Evolutionary conservation across 2,797 vertebrate species (phyloP).

Genomic region (Holocentrus rufus): DNA sequence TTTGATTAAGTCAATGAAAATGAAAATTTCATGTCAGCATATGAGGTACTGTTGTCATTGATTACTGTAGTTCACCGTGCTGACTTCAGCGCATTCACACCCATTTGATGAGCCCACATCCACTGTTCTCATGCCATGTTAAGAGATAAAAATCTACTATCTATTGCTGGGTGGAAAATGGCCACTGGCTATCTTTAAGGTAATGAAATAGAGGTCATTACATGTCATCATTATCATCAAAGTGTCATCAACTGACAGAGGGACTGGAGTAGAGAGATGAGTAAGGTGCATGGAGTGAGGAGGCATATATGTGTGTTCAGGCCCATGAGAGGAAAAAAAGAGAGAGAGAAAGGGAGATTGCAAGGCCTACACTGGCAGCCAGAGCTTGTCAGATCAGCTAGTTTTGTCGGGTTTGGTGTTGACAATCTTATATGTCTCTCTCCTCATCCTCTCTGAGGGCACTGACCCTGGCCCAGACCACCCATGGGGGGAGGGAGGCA

Average conservation of each 20-base stretch:
- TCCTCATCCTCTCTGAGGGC: no score
- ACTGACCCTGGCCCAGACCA: no score
- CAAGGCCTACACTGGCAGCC: background rate
- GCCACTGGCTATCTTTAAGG: conserved; percentile 38
- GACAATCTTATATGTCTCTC: no score
- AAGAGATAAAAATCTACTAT: conserved; percentile 41
- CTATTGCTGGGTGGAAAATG: conserved; percentile 34
- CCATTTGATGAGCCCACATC: conserved; percentile 5
- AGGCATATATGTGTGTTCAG: background rate
- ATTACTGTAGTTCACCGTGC: background rate
- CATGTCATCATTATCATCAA: conserved; percentile 62
- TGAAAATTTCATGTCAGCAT: no score
- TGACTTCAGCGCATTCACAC: background rate
- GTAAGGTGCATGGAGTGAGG: background rate
- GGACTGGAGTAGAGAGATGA: conserved; percentile 13
- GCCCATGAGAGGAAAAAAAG: conserved; percentile 18
- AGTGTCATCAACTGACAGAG: conserved; percentile 47
- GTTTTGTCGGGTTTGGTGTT: no score
- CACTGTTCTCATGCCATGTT: conserved; percentile 11
- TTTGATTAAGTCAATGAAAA: no score
- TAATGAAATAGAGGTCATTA: conserved; percentile 60
- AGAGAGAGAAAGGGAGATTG: background rate
- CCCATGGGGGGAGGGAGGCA: no score
- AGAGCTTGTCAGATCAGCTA: conserved; percentile 30
- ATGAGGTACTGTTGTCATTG: no score